Percentiles rank a stretch among this genome's conserved stretches.
Conservation (phyloP, 2,797 vertebrate species). For the Nothura maculosa region DNA sequence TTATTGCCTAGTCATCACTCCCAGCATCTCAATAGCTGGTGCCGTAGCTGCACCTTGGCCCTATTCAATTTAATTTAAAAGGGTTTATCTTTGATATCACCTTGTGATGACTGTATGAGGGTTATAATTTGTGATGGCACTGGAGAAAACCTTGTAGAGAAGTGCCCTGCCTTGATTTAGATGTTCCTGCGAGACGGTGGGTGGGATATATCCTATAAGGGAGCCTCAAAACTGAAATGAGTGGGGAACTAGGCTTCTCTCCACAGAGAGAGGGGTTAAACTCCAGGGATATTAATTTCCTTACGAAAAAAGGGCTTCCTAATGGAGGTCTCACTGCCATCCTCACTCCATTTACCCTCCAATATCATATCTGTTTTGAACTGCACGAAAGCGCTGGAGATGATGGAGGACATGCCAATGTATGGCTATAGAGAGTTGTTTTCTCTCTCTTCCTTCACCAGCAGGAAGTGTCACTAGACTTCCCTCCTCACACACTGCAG, state of each 20-base stretch:
- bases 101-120: accelerated
- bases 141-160: not conserved
- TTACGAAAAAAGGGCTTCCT: not conserved
- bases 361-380: not conserved
- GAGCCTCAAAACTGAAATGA: not conserved
- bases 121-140: not conserved
- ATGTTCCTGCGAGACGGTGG: not conserved
- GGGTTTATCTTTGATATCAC: not conserved
- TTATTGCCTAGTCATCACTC: not conserved
- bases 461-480: not conserved
- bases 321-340: not conserved
- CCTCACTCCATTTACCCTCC: not conserved
- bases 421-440: too few relatives aligned
- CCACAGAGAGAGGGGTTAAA: not conserved
- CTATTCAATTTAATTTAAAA: not conserved
- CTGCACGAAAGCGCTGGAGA: not conserved
- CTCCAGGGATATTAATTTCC: not conserved
- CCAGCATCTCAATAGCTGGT: not conserved
- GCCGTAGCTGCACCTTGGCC: not conserved
- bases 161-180: not conserved
- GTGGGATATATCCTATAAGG: not conserved
- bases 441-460: not conserved
- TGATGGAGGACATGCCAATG: not conserved
- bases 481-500: not conserved
- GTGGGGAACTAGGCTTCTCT: not conserved